Conservation (phyloP, 2,888 invertebrate genomes). For the Drosophila limbata region DNA sequence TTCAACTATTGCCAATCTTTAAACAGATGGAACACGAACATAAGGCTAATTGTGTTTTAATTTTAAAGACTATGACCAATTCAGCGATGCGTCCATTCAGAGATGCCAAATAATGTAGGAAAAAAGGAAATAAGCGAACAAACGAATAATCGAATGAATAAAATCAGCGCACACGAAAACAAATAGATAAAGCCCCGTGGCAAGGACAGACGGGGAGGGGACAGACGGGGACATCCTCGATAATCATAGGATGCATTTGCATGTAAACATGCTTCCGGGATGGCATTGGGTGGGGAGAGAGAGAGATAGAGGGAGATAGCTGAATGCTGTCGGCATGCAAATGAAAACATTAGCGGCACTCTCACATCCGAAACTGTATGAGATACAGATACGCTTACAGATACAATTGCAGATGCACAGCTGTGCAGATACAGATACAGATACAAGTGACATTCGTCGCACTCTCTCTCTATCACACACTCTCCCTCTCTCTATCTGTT, state of each 20-base stretch:
- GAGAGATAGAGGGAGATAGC: background rate
- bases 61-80: background rate
- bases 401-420: conserved; percentile 31
- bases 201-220: background rate
- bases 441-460: conserved; percentile 58
- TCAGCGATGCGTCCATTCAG: background rate
- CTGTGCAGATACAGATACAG: conserved; percentile 44
- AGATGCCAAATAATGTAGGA: background rate
- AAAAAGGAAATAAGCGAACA: conserved; percentile 18
- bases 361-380: conserved; percentile 54
- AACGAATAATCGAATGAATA: conserved; percentile 30
- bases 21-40: background rate
- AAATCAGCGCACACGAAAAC: conserved; percentile 59
- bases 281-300: background rate
- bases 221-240: conserved; percentile 41
- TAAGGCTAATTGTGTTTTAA: background rate
- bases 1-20: background rate
- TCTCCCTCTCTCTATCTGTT: background rate
- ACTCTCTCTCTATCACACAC: background rate
- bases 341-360: conserved; percentile 76
- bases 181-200: conserved; percentile 53
- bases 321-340: conserved; percentile 68
- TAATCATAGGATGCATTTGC: conserved; percentile 75
- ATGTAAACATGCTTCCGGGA: conserved; percentile 69
- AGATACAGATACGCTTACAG: conserved; percentile 36